Evolutionary conservation across 2,888 invertebrate species (phyloP), one percentile per base, ranked within the genome.

Genomic region (Ophraella communa): DNA sequence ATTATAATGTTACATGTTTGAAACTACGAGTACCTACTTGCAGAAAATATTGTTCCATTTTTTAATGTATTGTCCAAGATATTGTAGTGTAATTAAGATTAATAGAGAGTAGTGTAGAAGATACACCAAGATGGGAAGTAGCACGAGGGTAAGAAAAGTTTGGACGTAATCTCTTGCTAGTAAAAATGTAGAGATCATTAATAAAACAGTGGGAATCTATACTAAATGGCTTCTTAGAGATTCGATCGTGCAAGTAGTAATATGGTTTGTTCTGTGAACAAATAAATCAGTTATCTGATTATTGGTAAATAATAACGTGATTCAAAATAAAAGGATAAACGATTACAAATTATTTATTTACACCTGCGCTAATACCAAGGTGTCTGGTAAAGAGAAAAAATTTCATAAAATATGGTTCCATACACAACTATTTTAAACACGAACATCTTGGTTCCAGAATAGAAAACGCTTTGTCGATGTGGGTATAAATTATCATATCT

Each of bases 201-300:
- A 80, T 80, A 79, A 80, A 80, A 78, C 80, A 79, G 79, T 80
- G 73, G 78, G 80, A 77, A 74, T 78, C 78, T 75, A 67, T 73
- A 76, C 76, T 76, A 72, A 76, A 75, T 74, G 75, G 76, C 77
- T 77, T 73, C 78, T 77, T 78, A 71, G 71, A 75, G 73, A 77
- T 75, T 76, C 73, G 74, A 76, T 77, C 76, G 77, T 77, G 78
- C 73, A 75, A 73, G 71, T 73, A 74, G 74, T 73, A 77, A 76
- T 77, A 76, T 70, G 59, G 73, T 70, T 70, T 70, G 71, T 74
- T 74, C 69, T 69, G 69, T 70, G 70, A 65, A 71, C 71, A 73
- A 76, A 77, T 78, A 77, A 77, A 78, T 77, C 77, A 77, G 74
- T 76, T 74, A 73, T 71, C 71, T 69, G 70, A 73, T 73, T 76